Percentiles rank a stretch among this genome's conserved stretches.
Conservation (phyloP, 2,797 vertebrate genomes). For the Manis crassicaudata region DNA sequence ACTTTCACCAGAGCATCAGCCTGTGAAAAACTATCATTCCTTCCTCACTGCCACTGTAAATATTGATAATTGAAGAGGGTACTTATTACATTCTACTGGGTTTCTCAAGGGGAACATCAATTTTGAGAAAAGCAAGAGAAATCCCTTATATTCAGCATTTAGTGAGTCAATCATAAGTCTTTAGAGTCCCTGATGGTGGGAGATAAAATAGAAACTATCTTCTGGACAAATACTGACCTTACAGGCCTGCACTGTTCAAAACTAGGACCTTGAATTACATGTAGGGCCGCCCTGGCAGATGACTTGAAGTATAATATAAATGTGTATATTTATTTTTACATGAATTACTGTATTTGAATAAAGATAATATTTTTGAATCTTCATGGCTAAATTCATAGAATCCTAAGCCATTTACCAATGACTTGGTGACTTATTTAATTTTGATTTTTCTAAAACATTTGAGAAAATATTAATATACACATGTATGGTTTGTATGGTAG, state of each 20-base stretch:
- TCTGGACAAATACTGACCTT: neutral
- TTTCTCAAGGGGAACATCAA: neutral
- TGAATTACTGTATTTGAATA: neutral
- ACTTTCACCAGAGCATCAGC: neutral
- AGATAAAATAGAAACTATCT: neutral
- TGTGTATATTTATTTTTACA: neutral
- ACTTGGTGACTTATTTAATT: neutral
- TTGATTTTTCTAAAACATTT: neutral
- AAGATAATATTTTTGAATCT: neutral
- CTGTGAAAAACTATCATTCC: fast-evolving
- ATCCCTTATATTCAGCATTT: neutral
- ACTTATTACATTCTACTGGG: neutral
- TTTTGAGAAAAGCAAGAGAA: neutral
- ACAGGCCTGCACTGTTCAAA: neutral
- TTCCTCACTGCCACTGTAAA: neutral
- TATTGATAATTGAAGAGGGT: neutral
- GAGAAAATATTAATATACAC: neutral
- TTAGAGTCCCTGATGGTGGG: neutral
- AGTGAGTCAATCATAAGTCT: neutral
- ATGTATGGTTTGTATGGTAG: neutral
- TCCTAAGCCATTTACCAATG: neutral
- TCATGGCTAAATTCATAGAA: neutral
- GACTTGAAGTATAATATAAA: neutral
- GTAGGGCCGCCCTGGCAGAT: too few species aligned
- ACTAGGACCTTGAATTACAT: neutral